A percentile compares a stretch with the other conserved stretches of the same genome.
Conservation (phyloP, 2,888 invertebrate genomes). For the Cataglyphis livida region DNA sequence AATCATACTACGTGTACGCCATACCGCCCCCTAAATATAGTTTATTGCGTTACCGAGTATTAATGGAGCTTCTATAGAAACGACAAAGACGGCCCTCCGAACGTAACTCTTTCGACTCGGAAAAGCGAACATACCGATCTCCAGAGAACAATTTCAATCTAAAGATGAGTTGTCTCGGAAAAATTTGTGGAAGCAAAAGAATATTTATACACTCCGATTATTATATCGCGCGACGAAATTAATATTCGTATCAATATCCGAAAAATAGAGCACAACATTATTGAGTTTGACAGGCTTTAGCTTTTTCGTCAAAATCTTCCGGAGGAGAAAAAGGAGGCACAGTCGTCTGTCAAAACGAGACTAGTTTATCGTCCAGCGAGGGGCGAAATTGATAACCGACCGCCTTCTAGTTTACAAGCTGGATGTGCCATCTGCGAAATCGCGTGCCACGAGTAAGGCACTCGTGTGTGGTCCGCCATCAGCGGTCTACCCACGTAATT, state of each 20-base stretch:
- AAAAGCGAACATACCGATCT: constrained; percentile 58
- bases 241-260: neutral
- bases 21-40: constrained; percentile 85
- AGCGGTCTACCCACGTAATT: constrained; percentile 14
- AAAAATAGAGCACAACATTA: neutral
- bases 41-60: constrained; percentile 86
- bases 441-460: neutral
- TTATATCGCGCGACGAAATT: neutral
- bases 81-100: constrained; percentile 70
- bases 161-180: neutral
- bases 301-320: neutral
- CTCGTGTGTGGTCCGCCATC: constrained; percentile 48
- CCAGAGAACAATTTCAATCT: neutral
- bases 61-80: constrained; percentile 82
- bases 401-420: constrained; percentile 20
- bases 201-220: neutral
- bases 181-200: neutral
- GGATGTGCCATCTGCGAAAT: constrained; percentile 25
- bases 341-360: neutral
- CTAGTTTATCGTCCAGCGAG: neutral
- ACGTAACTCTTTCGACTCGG: constrained; percentile 58
- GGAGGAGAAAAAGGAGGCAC: neutral
- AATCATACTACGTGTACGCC: constrained; percentile 83
- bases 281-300: constrained; percentile 9
- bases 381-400: constrained; percentile 21